These are phyloP conservation scores for Cosmia pyralina DNA, from an alignment of 2,888 invertebrate species.

Conservation along the genomic window DNA sequence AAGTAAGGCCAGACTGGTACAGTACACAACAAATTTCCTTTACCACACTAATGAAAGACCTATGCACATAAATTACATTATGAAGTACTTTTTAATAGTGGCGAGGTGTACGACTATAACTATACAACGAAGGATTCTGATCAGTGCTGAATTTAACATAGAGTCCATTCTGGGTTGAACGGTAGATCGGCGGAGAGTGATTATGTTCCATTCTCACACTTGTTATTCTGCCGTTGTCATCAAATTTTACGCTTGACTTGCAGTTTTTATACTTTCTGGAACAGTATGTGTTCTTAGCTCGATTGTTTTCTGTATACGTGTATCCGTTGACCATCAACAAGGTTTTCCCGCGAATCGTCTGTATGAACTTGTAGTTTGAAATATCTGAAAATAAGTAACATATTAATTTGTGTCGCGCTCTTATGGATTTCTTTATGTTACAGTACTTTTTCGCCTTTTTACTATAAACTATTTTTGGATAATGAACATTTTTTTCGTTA, in stretches of 20 bases:
- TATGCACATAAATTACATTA: not conserved
- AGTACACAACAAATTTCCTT: not conserved
- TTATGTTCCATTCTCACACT: slow-evolving; percentile 53
- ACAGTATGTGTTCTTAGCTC: slow-evolving; percentile 67
- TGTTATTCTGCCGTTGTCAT: slow-evolving; percentile 48
- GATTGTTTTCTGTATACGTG: slow-evolving; percentile 70
- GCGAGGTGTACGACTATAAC: not conserved
- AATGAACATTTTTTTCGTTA: not conserved
- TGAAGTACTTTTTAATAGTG: not conserved
- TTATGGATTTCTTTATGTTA: not conserved
- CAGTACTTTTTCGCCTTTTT: not conserved
- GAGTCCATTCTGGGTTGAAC: slow-evolving; percentile 48
- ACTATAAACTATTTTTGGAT: not conserved
- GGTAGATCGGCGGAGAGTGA: slow-evolving; percentile 72
- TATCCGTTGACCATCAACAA: slow-evolving; percentile 67
- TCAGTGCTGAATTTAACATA: slow-evolving; percentile 58
- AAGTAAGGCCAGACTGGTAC: not conserved
- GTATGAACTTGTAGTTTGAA: slow-evolving; percentile 58
- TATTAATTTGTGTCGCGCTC: not conserved
- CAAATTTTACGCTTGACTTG: slow-evolving; percentile 62
- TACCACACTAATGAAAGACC: not conserved
- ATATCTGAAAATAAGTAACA: slow-evolving; percentile 33
- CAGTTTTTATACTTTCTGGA: slow-evolving; percentile 66
- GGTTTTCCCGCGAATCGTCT: slow-evolving; percentile 66
- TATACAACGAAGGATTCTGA: slow-evolving; percentile 28